Evolutionary conservation across 2,113 vertebrate species (phyloP).

Genomic region (Alaudala cheleensis): DNA sequence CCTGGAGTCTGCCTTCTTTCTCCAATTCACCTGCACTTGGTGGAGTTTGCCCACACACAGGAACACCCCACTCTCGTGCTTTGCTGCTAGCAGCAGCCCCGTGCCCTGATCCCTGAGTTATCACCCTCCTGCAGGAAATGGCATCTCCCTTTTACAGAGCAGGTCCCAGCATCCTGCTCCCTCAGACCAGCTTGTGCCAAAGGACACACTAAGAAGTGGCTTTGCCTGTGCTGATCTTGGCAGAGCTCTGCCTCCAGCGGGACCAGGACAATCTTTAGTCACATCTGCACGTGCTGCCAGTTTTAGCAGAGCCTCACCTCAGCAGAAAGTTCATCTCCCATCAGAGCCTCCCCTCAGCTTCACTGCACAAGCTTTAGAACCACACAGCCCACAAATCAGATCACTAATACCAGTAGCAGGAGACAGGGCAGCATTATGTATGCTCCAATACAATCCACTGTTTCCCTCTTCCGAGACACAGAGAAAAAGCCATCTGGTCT

Average conservation of each 20-base stretch:
- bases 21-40: too few relatives aligned
- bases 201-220: fast-evolving
- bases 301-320: background rate
- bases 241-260: background rate
- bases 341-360: background rate
- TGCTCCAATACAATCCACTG: background rate
- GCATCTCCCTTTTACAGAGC: background rate
- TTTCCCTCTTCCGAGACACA: background rate
- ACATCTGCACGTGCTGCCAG: background rate
- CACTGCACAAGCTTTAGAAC: background rate
- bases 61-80: fast-evolving
- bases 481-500: background rate
- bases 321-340: background rate
- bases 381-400: background rate
- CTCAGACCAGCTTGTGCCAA: background rate
- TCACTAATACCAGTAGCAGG: background rate
- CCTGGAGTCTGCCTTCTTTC: background rate
- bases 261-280: background rate
- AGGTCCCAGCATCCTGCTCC: background rate
- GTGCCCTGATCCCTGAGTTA: fast-evolving
- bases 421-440: background rate
- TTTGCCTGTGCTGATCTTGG: background rate
- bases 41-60: background rate
- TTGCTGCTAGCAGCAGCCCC: fast-evolving
- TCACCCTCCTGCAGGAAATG: background rate